Evolutionary conservation across 2,888 invertebrate species (phyloP).

Genomic region (Scaptomyza tumidula): DNA sequence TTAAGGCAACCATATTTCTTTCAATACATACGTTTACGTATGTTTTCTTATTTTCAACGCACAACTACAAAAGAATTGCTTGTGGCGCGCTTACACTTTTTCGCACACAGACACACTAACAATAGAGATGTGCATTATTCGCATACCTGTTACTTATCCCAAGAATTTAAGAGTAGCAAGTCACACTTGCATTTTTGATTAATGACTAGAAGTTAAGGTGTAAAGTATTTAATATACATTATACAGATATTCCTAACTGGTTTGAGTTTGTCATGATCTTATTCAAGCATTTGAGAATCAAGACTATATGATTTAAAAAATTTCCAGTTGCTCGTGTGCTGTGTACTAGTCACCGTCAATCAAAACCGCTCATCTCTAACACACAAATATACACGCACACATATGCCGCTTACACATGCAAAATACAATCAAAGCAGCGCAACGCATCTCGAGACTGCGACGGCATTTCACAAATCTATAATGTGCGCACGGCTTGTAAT

Average conservation of each 20-base stretch:
- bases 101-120: slow-evolving; percentile 45
- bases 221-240: not conserved
- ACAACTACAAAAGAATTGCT: slow-evolving; percentile 65
- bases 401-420: slow-evolving; percentile 62
- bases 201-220: not conserved
- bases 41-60: slow-evolving; percentile 75
- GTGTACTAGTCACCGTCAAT: slow-evolving; percentile 11
- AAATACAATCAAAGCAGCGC: slow-evolving; percentile 69
- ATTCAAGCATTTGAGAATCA: not conserved
- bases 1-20: slow-evolving; percentile 68
- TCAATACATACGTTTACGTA: slow-evolving; percentile 46
- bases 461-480: slow-evolving; percentile 67
- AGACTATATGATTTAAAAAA: not conserved
- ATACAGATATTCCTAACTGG: not conserved
- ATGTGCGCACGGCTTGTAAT: slow-evolving; percentile 33
- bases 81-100: slow-evolving; percentile 76
- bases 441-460: slow-evolving; percentile 70
- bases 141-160: slow-evolving; percentile 55
- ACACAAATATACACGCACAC: slow-evolving; percentile 54
- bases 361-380: slow-evolving; percentile 51
- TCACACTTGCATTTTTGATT: slow-evolving; percentile 4
- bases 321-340: not conserved
- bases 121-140: slow-evolving; percentile 50
- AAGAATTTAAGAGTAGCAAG: slow-evolving; percentile 6
- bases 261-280: not conserved